Evolutionary conservation across 64 coral and sea anemone species (phyloP).

Genomic region (Pocillopora verrucosa): DNA sequence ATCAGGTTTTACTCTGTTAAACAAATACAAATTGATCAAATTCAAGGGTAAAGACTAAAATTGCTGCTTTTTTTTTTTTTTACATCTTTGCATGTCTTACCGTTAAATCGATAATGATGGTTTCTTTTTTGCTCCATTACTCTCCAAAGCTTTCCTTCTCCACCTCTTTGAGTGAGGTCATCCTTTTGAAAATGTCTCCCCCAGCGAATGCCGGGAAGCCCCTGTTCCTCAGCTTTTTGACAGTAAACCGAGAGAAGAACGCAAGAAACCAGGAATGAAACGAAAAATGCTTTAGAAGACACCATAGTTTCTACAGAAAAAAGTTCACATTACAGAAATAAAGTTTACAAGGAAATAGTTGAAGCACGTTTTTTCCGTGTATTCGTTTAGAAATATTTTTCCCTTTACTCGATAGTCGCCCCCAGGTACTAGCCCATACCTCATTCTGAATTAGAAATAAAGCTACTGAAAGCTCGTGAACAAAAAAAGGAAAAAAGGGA

Average conservation of each 20-base stretch:
- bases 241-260: neutral
- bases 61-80: neutral
- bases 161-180: neutral
- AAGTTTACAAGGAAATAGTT: no score
- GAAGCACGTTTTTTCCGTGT: no score
- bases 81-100: neutral
- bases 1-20: no score
- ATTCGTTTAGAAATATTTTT: no score
- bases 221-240: neutral
- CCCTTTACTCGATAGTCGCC: no score
- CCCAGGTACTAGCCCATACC: no score
- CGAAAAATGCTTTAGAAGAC: neutral
- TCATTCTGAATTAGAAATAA: no score
- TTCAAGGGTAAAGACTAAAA: neutral
- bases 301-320: neutral
- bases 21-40: neutral
- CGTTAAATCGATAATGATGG: neutral
- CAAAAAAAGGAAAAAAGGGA: no score
- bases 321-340: neutral
- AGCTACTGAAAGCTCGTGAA: no score
- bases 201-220: conserved; percentile 41
- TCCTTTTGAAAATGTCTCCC: neutral
- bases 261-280: neutral
- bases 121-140: neutral
- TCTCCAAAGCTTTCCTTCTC: conserved; percentile 19